Conservation (phyloP, 2,797 vertebrate genomes). For the Acridotheres tristis region DNA sequence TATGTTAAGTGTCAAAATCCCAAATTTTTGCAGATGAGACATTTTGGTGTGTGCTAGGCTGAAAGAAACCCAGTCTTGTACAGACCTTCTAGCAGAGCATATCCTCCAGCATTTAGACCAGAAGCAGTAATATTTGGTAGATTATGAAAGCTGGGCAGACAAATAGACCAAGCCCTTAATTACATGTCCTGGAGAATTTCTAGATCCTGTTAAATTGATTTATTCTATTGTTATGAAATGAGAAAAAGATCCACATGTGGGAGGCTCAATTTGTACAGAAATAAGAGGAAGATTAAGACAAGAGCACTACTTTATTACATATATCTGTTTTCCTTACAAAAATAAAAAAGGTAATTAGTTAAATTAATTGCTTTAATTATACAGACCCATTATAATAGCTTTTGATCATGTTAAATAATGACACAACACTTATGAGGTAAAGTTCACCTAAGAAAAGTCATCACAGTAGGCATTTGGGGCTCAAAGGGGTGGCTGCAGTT, state of each 20-base stretch:
- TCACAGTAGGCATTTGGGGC: not conserved
- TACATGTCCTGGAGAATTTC: not conserved
- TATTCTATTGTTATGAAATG: slow-evolving; percentile 2
- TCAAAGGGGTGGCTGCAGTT: not conserved
- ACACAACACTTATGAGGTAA: not conserved
- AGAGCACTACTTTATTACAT: not conserved
- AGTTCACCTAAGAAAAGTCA: slow-evolving; percentile 5
- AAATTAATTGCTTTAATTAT: slow-evolving; percentile 26
- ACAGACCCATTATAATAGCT: not conserved
- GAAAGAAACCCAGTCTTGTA: not conserved
- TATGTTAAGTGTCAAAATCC: not conserved
- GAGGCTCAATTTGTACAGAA: not conserved
- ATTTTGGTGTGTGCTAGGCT: not conserved
- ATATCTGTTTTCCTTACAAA: not conserved
- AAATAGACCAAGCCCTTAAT: not conserved
- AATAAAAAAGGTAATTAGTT: not conserved
- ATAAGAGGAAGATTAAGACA: not conserved
- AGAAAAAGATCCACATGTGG: not conserved
- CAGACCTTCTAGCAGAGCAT: not conserved
- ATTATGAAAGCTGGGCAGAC: not conserved
- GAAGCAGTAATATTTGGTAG: not conserved
- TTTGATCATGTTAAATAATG: not conserved
- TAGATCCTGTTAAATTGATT: not conserved
- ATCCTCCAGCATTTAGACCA: not conserved
- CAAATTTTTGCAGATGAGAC: not conserved